Evolutionary conservation across 2,888 invertebrate species (phyloP).

Genomic region (Noctua pronuba): DNA sequence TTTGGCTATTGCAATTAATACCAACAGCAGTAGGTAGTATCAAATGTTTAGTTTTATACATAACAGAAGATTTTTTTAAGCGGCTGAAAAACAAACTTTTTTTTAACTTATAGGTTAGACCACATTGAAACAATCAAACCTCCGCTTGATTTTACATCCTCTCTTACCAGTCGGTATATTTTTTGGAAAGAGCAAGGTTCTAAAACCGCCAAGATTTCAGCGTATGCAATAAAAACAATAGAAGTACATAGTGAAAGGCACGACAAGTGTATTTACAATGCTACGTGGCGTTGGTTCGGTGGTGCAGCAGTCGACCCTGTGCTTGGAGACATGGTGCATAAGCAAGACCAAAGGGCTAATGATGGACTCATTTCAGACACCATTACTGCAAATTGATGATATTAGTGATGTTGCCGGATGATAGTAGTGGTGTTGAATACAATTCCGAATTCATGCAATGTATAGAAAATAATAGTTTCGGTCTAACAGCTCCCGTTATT

Average conservation of each 20-base stretch:
- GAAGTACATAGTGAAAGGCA: conserved; percentile 61
- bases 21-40: neutral
- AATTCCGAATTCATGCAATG: too few relatives aligned
- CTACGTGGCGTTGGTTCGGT: conserved; percentile 84
- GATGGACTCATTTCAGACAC: conserved; percentile 1
- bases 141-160: neutral
- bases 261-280: conserved; percentile 84
- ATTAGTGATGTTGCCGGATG: too few relatives aligned
- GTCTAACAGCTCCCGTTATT: too few relatives aligned
- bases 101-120: neutral
- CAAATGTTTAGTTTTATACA: neutral
- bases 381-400: too few relatives aligned
- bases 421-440: too few relatives aligned
- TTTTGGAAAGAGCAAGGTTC: neutral
- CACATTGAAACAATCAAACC: neutral
- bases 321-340: conserved; percentile 41
- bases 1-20: neutral
- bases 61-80: too few relatives aligned
- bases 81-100: too few relatives aligned
- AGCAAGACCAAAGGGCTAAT: conserved; percentile 27
- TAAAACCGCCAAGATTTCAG: conserved; percentile 22
- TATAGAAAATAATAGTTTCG: too few relatives aligned
- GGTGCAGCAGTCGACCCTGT: conserved; percentile 76
- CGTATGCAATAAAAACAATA: conserved; percentile 20
- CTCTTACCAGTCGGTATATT: neutral